A percentile compares a stretch with the other conserved stretches of the same genome.
phyloP scores from a whole-genome alignment of 1,140 invertebrate genomes.

The Kradibia gibbosae region DNA sequence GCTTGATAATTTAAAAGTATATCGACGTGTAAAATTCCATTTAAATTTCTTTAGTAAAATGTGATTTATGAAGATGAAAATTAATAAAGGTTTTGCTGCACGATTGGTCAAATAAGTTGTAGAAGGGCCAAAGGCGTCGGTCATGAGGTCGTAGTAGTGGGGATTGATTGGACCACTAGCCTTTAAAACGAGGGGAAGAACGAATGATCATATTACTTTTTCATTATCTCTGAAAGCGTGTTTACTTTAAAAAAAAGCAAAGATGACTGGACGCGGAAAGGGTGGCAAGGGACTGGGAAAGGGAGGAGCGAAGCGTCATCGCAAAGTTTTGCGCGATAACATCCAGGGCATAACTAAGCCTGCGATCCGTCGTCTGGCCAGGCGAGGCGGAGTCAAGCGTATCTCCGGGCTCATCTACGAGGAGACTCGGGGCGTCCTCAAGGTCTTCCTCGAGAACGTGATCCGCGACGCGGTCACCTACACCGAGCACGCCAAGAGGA shows the following conservation, averaged over 20 bases:
- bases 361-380: constrained; percentile 69
- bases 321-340: constrained; percentile 71
- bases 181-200: no score
- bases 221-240: not conserved
- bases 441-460: constrained; percentile 55
- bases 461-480: constrained; percentile 14
- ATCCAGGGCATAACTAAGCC: constrained; percentile 56
- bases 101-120: no score
- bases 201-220: no score
- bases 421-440: not conserved
- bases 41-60: no score
- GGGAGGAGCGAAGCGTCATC: constrained; percentile 80
- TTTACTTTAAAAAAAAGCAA: constrained; percentile 54
- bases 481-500: constrained; percentile 23
- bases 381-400: constrained; percentile 79
- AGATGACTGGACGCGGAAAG: constrained; percentile 76
- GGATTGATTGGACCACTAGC: no score
- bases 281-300: constrained; percentile 80
- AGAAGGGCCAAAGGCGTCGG: no score
- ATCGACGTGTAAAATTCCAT: no score
- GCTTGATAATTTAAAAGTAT: no score
- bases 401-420: constrained; percentile 73
- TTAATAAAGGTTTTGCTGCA: no score
- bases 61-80: no score
- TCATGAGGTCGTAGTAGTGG: no score